Base-by-base conservation (phyloP, 1,140 invertebrate genomes). In the Augochlora pura region DNA sequence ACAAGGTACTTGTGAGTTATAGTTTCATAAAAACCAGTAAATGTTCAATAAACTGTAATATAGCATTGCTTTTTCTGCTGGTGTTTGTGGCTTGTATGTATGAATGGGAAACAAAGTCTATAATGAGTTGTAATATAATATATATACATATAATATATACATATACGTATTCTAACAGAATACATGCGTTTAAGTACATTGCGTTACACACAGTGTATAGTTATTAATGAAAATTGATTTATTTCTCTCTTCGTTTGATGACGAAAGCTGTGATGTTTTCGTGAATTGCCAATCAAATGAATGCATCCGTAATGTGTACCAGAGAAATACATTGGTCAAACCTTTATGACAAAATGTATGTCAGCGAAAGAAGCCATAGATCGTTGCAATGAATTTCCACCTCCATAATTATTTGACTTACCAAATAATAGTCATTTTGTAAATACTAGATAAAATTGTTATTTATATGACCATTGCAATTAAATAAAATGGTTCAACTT, bases 391-490 rank as follows among this genome's bases (percentile, higher is more conserved):
- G 49, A 78, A 78, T 71, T 72, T 54, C 21, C 68, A 77, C 27
- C 39, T 42, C 42, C 38, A 54, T 23, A 25, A 65, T 65, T 72
- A 38, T 71, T 38, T 27, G 18, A 77, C 59, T 71, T 77, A 78
- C 5, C 54, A n/a, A n/a, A 46, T 77, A 54, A 23, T 74, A 79
- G 14, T 60, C 49, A 14, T 79, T 42, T 67, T 79, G 70, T 73
- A 74, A 74, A 79, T 73, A 73, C 14, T 79, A 79, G 71, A 14
- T 66, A 52, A 78, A 67, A 74, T 49, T 79, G 71, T 79, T 79
- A 74, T 79, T 79, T 74, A 79, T 79, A 74, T 42, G 63, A 74
- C 38, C 52, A 74, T 65, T 62, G 42, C 12, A 59, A 57, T 39
- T 10, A 72, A 78, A 72, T 72, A 78, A 77, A 78, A 78, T 27